Percentiles rank a stretch among this genome's conserved stretches.
These are phyloP conservation scores for Mesopsocus fuscifrons DNA, from an alignment of 2,888 invertebrate species.

Conservation along the genomic window DNA sequence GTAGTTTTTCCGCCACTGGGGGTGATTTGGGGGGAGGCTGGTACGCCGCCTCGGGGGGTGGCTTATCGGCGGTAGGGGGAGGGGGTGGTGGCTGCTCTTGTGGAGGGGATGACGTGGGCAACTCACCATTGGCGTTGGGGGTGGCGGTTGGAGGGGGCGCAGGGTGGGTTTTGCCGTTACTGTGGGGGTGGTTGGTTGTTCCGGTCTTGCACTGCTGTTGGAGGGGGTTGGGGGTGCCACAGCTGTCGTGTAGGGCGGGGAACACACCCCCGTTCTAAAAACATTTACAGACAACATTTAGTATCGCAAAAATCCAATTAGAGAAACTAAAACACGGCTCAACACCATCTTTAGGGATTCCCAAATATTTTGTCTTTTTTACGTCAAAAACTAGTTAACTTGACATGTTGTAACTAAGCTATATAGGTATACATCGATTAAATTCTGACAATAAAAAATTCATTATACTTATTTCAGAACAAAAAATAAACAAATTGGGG, in stretches of 20 bases:
- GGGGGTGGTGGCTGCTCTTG: neutral
- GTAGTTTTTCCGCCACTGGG: neutral
- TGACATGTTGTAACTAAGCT: too few relatives aligned
- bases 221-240: conserved; percentile 7
- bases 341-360: too few relatives aligned
- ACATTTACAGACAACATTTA: too few relatives aligned
- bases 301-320: conserved; percentile 1
- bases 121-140: conserved; percentile 1
- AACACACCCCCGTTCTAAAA: conserved; percentile 3
- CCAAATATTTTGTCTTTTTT: too few relatives aligned
- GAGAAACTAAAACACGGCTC: conserved; percentile 4
- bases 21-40: conserved; percentile 1
- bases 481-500: too few relatives aligned
- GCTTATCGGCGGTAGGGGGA: neutral
- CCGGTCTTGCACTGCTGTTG: conserved; percentile 6
- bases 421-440: too few relatives aligned
- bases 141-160: neutral
- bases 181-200: neutral
- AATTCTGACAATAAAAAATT: too few relatives aligned
- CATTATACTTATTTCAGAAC: too few relatives aligned
- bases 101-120: neutral
- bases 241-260: conserved; percentile 6
- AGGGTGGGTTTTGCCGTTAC: too few relatives aligned
- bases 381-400: too few relatives aligned
- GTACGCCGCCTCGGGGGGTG: neutral